A percentile compares a stretch with the other conserved stretches of the same genome.
Evolutionary conservation across 2,888 invertebrate species (phyloP).

Genomic region (Scotopteryx bipunctaria): DNA sequence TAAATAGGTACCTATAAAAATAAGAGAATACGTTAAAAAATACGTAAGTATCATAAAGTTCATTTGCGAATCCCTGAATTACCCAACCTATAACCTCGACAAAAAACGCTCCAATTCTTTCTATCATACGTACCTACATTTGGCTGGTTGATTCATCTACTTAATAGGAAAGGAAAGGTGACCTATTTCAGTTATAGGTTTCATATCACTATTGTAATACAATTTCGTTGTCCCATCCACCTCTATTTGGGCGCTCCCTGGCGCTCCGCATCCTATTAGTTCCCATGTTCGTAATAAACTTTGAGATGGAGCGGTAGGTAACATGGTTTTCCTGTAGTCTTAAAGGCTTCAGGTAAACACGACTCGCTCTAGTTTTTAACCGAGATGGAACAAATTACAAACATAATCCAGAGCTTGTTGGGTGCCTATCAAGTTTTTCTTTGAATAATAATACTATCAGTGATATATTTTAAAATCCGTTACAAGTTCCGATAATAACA

Average conservation of each 20-base stretch:
- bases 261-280: constrained; percentile 12
- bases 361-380: neutral
- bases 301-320: constrained; percentile 21
- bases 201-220: neutral
- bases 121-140: too few species aligned
- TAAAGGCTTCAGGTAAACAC: constrained; percentile 3
- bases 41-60: too few species aligned
- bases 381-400: neutral
- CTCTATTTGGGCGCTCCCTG: too few species aligned
- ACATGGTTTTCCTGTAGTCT: constrained; percentile 12
- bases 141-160: too few species aligned
- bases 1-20: too few species aligned
- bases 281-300: constrained; percentile 18
- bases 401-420: constrained; percentile 10
- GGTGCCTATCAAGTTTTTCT: constrained; percentile 8
- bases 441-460: constrained; percentile 11
- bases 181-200: too few species aligned
- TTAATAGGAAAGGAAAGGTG: too few species aligned
- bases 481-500: neutral
- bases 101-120: too few species aligned
- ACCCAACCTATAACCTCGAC: too few species aligned
- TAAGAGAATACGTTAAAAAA: too few species aligned
- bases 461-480: constrained; percentile 6
- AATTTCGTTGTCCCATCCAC: constrained; percentile 3
- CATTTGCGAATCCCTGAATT: too few species aligned